These are phyloP conservation scores for Drosophila nigrodunni DNA, from an alignment of 1,140 invertebrate genomes.

Conservation along the genomic window DNA sequence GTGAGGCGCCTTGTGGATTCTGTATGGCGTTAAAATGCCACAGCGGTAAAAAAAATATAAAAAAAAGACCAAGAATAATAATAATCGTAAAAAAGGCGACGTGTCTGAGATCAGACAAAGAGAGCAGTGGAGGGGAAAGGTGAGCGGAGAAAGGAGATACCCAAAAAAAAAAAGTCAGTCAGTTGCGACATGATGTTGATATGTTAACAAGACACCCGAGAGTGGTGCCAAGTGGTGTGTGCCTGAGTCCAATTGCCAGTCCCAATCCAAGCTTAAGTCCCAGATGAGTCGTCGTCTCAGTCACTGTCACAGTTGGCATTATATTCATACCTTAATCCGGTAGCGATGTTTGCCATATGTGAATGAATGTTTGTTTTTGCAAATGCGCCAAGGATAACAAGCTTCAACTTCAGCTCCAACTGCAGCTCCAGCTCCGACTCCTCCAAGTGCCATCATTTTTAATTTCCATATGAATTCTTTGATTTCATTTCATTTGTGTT, in stretches of 20 bases:
- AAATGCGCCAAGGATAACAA: conserved; percentile 68
- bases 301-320: conserved; percentile 75
- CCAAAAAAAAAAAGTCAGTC: conserved; percentile 41
- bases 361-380: conserved; percentile 76
- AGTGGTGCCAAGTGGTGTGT: conserved; percentile 70
- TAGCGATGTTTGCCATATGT: conserved; percentile 74
- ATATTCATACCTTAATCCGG: conserved; percentile 68
- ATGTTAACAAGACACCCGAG: conserved; percentile 82
- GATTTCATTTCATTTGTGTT: not conserved
- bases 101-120: conserved; percentile 15
- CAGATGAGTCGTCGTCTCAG: conserved; percentile 23
- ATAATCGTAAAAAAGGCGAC: conserved; percentile 74
- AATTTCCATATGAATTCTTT: conserved; percentile 56
- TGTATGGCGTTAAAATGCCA: conserved; percentile 60
- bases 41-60: conserved; percentile 67
- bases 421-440: conserved; percentile 4
- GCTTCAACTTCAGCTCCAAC: conserved; percentile 22
- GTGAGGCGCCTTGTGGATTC: conserved; percentile 58
- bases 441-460: conserved; percentile 28
- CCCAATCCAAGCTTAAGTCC: conserved; percentile 3
- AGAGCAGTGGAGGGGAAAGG: conserved; percentile 34
- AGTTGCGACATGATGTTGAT: conserved; percentile 81
- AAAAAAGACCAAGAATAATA: conserved; percentile 67
- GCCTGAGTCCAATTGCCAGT: conserved; percentile 32
- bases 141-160: not conserved